Conservation (phyloP, 2,888 invertebrate genomes). For the Aphodius sticticus region DNA sequence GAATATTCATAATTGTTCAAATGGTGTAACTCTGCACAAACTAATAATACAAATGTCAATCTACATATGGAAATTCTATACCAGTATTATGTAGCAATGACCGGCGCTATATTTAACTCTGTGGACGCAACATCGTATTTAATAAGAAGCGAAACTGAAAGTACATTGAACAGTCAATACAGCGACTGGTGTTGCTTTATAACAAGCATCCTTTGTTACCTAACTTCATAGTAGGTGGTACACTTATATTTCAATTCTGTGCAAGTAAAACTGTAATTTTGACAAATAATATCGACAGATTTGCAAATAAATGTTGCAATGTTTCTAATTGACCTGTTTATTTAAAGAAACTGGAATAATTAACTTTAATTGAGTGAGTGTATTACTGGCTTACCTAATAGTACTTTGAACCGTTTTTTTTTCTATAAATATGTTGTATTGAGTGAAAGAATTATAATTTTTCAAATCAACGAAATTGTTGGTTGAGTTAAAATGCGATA, state of each 20-base stretch:
- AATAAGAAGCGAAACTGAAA: neutral
- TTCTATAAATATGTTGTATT: too few relatives aligned
- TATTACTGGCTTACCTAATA: neutral
- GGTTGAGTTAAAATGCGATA: too few relatives aligned
- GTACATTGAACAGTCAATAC: neutral
- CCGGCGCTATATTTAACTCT: neutral
- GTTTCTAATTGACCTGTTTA: neutral
- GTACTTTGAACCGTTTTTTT: too few relatives aligned
- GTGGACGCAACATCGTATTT: neutral
- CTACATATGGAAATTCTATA: neutral
- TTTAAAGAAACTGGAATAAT: neutral
- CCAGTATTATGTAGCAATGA: neutral
- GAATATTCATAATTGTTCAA: neutral
- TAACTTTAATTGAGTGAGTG: neutral
- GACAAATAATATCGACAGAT: neutral
- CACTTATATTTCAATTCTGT: neutral
- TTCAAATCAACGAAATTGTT: too few relatives aligned
- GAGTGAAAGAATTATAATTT: too few relatives aligned
- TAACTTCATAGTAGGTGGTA: neutral
- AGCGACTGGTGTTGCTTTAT: neutral
- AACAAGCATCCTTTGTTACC: neutral
- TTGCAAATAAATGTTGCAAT: neutral
- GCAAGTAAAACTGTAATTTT: neutral
- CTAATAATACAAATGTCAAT: neutral
- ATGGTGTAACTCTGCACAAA: neutral